These are phyloP conservation scores for Silurus meridionalis DNA, from an alignment of 2,113 vertebrate genomes.

Conservation along the genomic window DNA sequence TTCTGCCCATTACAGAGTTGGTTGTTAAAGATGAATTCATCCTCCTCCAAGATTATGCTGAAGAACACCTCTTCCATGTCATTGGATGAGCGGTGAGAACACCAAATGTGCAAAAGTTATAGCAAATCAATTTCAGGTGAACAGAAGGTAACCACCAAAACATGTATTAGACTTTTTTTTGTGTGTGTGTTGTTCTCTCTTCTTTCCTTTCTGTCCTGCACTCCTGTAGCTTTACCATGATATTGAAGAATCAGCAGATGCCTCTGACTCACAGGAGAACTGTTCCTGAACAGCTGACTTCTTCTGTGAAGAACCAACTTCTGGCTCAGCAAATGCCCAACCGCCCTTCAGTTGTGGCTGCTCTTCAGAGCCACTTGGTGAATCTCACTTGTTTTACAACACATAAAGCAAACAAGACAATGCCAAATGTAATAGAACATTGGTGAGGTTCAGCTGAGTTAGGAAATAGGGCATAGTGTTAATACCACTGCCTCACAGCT, in stretches of 20 bases:
- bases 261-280: slow-evolving; percentile 78
- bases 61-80: slow-evolving; percentile 85
- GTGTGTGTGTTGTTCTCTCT: background rate
- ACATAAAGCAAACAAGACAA: background rate
- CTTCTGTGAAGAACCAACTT: slow-evolving; percentile 84
- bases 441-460: background rate
- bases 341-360: slow-evolving; percentile 85
- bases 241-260: slow-evolving; percentile 88
- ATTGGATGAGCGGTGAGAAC: slow-evolving; percentile 89
- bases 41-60: slow-evolving; percentile 75
- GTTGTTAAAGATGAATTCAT: slow-evolving; percentile 75
- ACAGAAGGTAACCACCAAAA: background rate
- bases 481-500: background rate
- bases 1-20: background rate
- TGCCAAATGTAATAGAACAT: background rate
- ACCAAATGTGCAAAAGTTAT: slow-evolving; percentile 39
- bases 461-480: background rate
- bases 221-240: slow-evolving; percentile 87
- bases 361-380: slow-evolving; percentile 83
- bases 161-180: background rate
- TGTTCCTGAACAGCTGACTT: slow-evolving; percentile 79
- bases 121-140: background rate
- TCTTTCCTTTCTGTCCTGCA: slow-evolving; percentile 42
- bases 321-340: slow-evolving; percentile 89
- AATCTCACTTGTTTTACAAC: slow-evolving; percentile 52